phyloP scores from a whole-genome alignment of 2,113 vertebrate species.

The Anthoscopus minutus region DNA sequence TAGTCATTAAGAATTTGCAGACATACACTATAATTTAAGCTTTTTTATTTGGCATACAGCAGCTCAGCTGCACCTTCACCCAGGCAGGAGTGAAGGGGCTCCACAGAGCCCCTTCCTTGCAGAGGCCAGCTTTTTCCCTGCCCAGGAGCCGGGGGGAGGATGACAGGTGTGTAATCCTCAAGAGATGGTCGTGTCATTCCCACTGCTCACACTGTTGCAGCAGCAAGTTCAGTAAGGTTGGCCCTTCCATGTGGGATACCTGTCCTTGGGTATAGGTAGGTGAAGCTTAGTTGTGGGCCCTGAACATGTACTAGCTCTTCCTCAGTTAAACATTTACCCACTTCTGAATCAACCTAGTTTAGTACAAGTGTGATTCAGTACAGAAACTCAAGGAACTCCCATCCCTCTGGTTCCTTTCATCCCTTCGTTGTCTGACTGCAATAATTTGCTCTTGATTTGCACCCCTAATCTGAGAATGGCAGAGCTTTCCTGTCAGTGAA shows the following conservation, averaged over 20 bases:
- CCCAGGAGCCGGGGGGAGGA: rapidly evolving
- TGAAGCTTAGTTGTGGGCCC: not conserved
- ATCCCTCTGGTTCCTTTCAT: not conserved
- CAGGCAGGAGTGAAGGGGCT: not conserved
- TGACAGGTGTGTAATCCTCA: not conserved
- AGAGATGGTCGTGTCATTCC: not conserved
- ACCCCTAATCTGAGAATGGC: not conserved
- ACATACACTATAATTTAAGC: not conserved
- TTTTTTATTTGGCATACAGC: not conserved
- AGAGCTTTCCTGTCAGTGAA: not conserved
- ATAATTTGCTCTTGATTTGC: not conserved
- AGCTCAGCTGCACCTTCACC: not conserved
- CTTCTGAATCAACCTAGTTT: not conserved
- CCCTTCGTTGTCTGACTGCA: rapidly evolving
- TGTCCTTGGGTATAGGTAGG: not conserved
- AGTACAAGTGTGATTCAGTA: not conserved
- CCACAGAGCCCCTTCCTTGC: not conserved
- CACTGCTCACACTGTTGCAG: rapidly evolving
- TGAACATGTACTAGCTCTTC: not conserved
- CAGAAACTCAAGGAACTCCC: not conserved
- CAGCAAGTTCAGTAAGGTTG: not conserved
- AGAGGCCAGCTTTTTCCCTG: not conserved
- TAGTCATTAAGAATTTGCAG: not conserved
- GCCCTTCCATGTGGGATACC: not conserved
- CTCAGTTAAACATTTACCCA: not conserved